These are phyloP conservation scores for Ashinkailepas kermadecensis DNA, from an alignment of 2,888 invertebrate genomes.

Conservation along the genomic window DNA sequence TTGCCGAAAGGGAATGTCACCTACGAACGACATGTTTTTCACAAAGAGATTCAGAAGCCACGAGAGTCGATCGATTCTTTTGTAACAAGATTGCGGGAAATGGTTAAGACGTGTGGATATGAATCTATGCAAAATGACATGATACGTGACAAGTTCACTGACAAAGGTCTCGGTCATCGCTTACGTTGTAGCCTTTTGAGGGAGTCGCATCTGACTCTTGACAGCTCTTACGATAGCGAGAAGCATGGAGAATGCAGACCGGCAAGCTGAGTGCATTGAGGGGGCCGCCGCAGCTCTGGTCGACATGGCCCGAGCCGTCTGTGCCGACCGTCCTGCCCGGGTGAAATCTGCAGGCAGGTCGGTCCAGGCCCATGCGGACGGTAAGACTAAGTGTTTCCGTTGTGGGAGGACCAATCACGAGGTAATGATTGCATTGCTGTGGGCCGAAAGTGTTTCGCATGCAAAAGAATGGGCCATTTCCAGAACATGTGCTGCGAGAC, in stretches of 20 bases:
- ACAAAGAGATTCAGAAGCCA: background rate
- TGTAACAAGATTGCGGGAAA: background rate
- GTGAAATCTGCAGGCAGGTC: background rate
- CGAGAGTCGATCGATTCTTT: background rate
- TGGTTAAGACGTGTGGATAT: background rate
- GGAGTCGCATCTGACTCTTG: background rate
- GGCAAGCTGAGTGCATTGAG: background rate
- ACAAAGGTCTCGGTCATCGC: background rate
- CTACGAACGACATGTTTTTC: background rate
- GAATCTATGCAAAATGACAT: background rate
- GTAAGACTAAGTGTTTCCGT: background rate
- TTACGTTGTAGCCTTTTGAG: background rate
- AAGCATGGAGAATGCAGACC: background rate
- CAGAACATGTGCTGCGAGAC: background rate
- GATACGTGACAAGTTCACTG: background rate
- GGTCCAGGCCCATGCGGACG: background rate
- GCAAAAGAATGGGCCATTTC: background rate
- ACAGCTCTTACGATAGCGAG: background rate
- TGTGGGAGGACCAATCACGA: background rate
- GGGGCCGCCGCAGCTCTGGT: background rate
- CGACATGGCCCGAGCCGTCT: background rate
- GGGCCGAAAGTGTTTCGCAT: background rate
- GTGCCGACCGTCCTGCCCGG: background rate
- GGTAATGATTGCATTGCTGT: background rate
- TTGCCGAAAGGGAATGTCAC: background rate